Percentiles rank a stretch among this genome's conserved stretches.
Evolutionary conservation across 2,888 invertebrate genomes (phyloP).

Genomic region (Lysandra coridon): DNA sequence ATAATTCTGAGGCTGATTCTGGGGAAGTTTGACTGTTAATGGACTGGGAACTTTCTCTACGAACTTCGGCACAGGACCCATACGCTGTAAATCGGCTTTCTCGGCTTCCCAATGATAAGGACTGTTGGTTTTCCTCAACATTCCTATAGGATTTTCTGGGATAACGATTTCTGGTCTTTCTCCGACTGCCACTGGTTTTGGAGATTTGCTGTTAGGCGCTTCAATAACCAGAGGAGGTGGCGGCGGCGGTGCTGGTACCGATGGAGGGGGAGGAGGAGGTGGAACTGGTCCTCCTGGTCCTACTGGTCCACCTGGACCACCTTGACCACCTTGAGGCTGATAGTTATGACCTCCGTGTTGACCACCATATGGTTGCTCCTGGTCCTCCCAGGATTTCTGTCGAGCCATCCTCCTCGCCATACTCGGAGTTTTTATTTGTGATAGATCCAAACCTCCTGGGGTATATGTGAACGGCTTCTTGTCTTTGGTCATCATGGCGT

Average conservation of each 20-base stretch:
- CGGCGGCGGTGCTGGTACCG: constrained; percentile 77
- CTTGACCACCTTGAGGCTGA: constrained; percentile 55
- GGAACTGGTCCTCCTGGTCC: constrained; percentile 51
- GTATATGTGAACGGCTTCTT: constrained; percentile 98
- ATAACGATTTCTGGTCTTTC: constrained; percentile 88
- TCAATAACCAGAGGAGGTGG: constrained; percentile 82
- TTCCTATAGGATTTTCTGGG: constrained; percentile 86
- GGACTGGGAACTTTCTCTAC: constrained; percentile 73
- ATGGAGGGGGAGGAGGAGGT: constrained; percentile 72
- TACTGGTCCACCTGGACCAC: not conserved
- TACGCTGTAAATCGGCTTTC: constrained; percentile 76
- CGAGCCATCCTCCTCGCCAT: constrained; percentile 89
- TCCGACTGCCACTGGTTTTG: constrained; percentile 78
- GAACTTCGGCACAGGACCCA: constrained; percentile 73
- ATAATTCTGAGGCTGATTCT: constrained; percentile 67
- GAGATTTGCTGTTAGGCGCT: constrained; percentile 70
- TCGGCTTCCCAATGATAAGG: constrained; percentile 84
- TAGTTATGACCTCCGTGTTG: constrained; percentile 54
- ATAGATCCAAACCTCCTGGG: constrained; percentile 94
- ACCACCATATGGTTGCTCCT: constrained; percentile 66
- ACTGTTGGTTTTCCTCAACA: constrained; percentile 84
- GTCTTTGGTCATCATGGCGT: constrained; percentile 97
- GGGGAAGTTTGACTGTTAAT: constrained; percentile 71
- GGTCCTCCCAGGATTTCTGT: constrained; percentile 82
- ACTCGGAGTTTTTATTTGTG: constrained; percentile 93